phyloP scores from a whole-genome alignment of 2,888 invertebrate genomes.

The Hymenopus coronatus region DNA sequence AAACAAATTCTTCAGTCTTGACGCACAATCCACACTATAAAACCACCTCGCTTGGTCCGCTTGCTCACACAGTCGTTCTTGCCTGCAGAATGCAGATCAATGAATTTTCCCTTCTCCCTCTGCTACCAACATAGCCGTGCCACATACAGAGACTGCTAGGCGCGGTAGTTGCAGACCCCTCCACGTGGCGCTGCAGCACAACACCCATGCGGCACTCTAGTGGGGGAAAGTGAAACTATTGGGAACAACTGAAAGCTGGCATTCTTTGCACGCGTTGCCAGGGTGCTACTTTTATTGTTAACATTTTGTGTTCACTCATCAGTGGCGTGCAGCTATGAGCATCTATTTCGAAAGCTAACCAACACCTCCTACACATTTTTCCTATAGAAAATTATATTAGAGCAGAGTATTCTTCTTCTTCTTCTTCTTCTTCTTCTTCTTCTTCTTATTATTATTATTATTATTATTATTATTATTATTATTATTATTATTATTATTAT shows the following conservation, averaged over 20 bases:
- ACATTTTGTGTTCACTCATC: background rate
- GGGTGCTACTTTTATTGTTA: background rate
- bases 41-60: background rate
- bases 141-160: background rate
- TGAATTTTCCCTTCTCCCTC: constrained; percentile 33
- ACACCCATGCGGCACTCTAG: background rate
- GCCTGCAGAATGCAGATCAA: constrained; percentile 33
- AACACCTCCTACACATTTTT: too few relatives aligned
- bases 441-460: too few relatives aligned
- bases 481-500: too few relatives aligned
- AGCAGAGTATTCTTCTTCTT: too few relatives aligned
- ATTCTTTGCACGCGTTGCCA: background rate
- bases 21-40: background rate
- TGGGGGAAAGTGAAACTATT: background rate
- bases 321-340: background rate
- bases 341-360: too few relatives aligned
- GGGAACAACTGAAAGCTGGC: background rate
- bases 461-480: too few relatives aligned
- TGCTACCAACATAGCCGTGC: constrained; percentile 24
- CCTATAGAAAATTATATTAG: too few relatives aligned
- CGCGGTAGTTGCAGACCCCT: background rate
- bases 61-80: background rate
- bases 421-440: too few relatives aligned
- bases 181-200: background rate
- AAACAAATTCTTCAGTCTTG: background rate